These are phyloP conservation scores for Loxodonta africana DNA, from an alignment of 2,113 vertebrate species.

Conservation along the genomic window DNA sequence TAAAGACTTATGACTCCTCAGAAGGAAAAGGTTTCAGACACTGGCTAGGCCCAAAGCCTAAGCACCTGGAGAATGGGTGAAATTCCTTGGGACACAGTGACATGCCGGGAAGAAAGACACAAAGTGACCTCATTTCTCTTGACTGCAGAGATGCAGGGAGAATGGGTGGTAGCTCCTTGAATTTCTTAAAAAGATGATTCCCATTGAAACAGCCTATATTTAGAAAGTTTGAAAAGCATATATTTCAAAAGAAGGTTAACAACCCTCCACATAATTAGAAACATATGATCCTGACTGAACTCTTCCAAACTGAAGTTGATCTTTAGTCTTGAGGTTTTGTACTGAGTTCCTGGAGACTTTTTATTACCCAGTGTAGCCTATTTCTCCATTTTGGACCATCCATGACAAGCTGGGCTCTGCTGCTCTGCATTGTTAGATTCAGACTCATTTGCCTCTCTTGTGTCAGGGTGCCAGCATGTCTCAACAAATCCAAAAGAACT, in stretches of 20 bases:
- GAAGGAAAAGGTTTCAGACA: constrained; percentile 53
- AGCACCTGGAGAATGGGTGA: constrained; percentile 2
- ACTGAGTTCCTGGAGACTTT: constrained; percentile 52
- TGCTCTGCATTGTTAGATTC: constrained; percentile 14
- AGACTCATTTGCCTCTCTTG: constrained; percentile 14
- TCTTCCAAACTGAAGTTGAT: constrained; percentile 53
- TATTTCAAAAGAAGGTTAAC: constrained; percentile 64
- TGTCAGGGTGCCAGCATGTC: constrained; percentile 12
- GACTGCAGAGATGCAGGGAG: constrained; percentile 49
- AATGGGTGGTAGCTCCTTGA: neutral
- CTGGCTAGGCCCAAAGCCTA: neutral
- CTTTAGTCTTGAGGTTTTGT: constrained; percentile 58
- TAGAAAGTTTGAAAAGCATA: constrained; percentile 56
- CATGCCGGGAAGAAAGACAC: constrained; percentile 62
- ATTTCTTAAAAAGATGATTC: constrained; percentile 24
- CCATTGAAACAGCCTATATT: constrained; percentile 53
- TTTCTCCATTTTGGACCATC: constrained; percentile 22
- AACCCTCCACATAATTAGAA: constrained; percentile 54
- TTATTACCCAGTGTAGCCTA: neutral
- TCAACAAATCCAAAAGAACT: neutral
- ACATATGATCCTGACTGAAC: constrained; percentile 39
- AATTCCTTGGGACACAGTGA: constrained; percentile 34
- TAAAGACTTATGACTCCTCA: neutral
- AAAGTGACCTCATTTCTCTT: constrained; percentile 54
- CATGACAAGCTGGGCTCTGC: constrained; percentile 31